phyloP scores from a whole-genome alignment of 2,888 invertebrate genomes.

The Nebria salina region DNA sequence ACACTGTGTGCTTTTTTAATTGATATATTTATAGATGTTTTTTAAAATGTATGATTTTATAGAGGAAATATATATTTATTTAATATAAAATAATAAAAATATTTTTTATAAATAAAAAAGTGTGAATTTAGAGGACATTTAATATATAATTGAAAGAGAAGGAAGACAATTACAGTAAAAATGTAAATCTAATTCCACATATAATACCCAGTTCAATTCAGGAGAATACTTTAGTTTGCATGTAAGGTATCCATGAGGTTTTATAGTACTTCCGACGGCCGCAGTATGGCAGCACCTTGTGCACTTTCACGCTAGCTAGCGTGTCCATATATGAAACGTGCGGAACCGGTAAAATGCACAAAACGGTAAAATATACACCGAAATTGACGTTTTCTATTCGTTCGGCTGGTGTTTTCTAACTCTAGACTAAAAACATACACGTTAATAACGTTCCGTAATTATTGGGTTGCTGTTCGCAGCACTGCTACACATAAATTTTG shows the following conservation, averaged over 20 bases:
- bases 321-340: constrained; percentile 11
- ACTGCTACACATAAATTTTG: neutral
- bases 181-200: neutral
- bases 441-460: neutral
- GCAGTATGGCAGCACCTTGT: constrained; percentile 12
- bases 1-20: no score
- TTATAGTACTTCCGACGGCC: constrained; percentile 18
- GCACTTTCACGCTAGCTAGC: constrained; percentile 12
- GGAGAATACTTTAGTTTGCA: neutral
- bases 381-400: constrained; percentile 11
- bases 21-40: no score
- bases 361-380: constrained; percentile 22
- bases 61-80: no score
- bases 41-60: no score
- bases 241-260: constrained; percentile 8
- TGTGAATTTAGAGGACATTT: no score
- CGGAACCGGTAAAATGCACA: constrained; percentile 22
- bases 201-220: neutral
- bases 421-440: neutral
- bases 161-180: neutral
- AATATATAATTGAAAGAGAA: neutral
- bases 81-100: no score
- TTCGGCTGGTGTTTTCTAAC: neutral
- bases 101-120: no score
- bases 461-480: neutral